Evolutionary conservation across 2,797 vertebrate species (phyloP), one percentile per base, ranked within the genome.

Genomic region (Remorina albescens): DNA sequence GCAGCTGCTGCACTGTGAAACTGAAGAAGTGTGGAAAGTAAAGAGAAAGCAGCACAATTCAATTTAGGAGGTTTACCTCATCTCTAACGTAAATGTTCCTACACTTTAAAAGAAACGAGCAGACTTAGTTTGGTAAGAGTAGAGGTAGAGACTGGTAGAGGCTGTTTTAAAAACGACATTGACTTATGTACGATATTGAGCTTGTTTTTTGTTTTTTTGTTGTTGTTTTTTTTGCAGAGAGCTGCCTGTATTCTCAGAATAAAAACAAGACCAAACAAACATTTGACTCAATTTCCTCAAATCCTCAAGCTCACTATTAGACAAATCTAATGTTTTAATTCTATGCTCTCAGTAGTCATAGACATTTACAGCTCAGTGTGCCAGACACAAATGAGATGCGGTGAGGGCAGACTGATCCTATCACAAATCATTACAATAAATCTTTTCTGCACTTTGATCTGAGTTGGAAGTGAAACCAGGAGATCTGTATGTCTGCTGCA

Each of bases 1-100:
- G 59, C 84, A 85, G 87, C 89, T 80, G 88, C 68, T 83, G 53
- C 62, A 9, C 58, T 74, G 57, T 46, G 80, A 79, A 34, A 67
- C 30, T 60, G 47, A 11, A 46, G 8, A 65, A 78, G 42, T 50
- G 34, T 64, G 60, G 58, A 70, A 46, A 83, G 76, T 46, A 49
- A 59, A 73, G 49, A 57, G 55, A 68, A 59, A 58, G 72, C 41
- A 57, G 46, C 39, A 18, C 28, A 50, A 87, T 82, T 76, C 60
- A 65, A 58, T 82, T 76, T 28, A 42, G 58, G 28, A 44, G 67
- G 66, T 76, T 60, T 0, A 66, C 13, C 32, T 37, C 11, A 25
- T 62, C 25, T 36, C 68, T 67, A 51, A 51, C 47, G 67, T 73
- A 7, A 37, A 53, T 36, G 51, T 87, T 86, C 73, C 67, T 12